Evolutionary conservation across 2,797 vertebrate species (phyloP), one percentile per base, ranked within the genome.

Genomic region (Lateolabrax maculatus): DNA sequence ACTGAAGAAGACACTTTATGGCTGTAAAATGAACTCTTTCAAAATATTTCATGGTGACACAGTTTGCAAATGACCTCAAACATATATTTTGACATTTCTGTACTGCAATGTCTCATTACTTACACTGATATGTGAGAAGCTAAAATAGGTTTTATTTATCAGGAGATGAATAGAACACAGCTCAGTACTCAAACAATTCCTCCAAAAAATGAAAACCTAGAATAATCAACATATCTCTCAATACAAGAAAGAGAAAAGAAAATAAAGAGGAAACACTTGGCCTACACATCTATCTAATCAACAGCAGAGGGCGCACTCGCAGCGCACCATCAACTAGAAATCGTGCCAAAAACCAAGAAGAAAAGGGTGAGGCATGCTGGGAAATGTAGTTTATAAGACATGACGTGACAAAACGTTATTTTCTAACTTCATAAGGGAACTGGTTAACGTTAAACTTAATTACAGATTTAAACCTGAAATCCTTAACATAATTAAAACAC

Each of bases 361-460:
- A 73, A 68, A 18, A 48, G 1, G 0, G 3, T 0, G 1, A 3
- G n/a, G 56, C 43, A 89, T 86, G 37, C 74, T 81, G 92, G 93
- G 92, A 89, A 85, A 83, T 92, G 76, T n/a, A 80, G 92, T 94
- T 79, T 41, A 8, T 9, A 6, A 19, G 0, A 9, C 27, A 25
- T 43, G 9, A 29, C 3, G 0, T 5, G 0, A 5, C 9, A 78
- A 72, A 71, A 56, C 6, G 0, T 25, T 1, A 0, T 56, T 79
- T 85, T 80, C 9, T 53, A 2, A 39, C 46, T 43, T 27, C 0
- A 44, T 27, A 63, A 25, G 1, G 1, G 1, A 10, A 7, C 2
- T 27, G 0, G 8, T 21, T 62, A 0, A 25, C 0, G 6, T 12
- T 0, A 15, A 60, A 1, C 1, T 5, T 36, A 0, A 1, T 5